Base-by-base conservation (phyloP, 2,797 vertebrate species). In the Sebastes steindachneri region DNA sequence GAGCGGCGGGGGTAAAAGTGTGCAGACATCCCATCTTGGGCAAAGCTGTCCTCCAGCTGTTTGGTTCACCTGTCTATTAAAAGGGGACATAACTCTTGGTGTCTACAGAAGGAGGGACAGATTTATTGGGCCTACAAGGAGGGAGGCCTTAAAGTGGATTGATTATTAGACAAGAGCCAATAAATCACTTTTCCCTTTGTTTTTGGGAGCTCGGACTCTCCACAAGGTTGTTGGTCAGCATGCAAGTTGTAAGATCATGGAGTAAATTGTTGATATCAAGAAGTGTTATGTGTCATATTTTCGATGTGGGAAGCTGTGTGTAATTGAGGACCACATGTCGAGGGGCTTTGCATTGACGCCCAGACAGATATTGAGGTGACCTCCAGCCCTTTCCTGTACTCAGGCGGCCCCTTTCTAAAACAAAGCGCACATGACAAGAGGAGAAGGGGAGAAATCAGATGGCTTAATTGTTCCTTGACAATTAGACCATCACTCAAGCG, bases 401-500 rank as follows among this genome's bases (percentile, higher is more conserved):
- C 70, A 23, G 84, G 77, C 78, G 37, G 86, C 88, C 87, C 85
- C 86, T 21, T 81, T 83, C 85, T 89, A 86, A 94, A 93, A 95
- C 95, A 95, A 95, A 94, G 85, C 55, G 58, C 68, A 86, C 86
- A 88, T 82, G 89, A 89, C 91, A 91, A 90, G 90, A 91, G 85
- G 73, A 91, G 85, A 93, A 48, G 83, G 84, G 83, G 86, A 89
- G 86, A 93, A 95, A 96, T 96, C 95, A 95, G 95, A 96, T 95
- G 93, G 94, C 94, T 95, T 95, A 94, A 95, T 95, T 95, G 94
- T 95, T 94, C 91, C 86, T 62, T 80, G 88, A 94, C 93, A 94
- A 95, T 95, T 93, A 94, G 93, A 93, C 94, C 95, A 95, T 96
- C 95, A 95, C 92, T 96, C 95, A 95, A 87, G 86, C 90, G 92